A percentile compares a stretch with the other conserved stretches of the same genome.
phyloP scores from a whole-genome alignment of 1,140 invertebrate species.

The Macrotrachela quadricornifera region DNA sequence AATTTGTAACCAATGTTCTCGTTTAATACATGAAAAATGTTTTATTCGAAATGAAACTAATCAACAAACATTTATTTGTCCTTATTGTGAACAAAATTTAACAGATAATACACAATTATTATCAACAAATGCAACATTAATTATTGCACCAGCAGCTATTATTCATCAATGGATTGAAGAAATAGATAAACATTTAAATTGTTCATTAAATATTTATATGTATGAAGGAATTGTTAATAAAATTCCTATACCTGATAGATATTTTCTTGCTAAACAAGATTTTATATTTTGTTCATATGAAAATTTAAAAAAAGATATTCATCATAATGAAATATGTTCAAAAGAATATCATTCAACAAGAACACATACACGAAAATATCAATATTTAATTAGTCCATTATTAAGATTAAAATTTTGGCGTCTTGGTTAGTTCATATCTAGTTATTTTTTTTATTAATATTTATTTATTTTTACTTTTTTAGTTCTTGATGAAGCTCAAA shows the following conservation, averaged over 20 bases:
- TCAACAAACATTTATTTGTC: too few species aligned
- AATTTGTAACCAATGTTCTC: too few species aligned
- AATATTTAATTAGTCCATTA: conserved; percentile 32
- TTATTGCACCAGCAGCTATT: conserved; percentile 48
- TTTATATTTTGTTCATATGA: background rate
- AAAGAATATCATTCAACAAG: too few species aligned
- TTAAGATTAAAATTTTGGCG: conserved; percentile 50
- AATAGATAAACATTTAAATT: conserved; percentile 42
- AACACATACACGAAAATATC: too few species aligned
- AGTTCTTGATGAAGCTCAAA: conserved; percentile 53
- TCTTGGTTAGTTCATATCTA: conserved; percentile 13
- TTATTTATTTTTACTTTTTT: conserved; percentile 15
- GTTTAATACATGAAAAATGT: too few species aligned
- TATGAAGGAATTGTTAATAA: conserved; percentile 16
- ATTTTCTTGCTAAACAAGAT: background rate
- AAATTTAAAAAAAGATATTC: too few species aligned
- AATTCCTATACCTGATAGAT: too few species aligned
- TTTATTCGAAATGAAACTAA: too few species aligned
- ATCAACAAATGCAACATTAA: conserved; percentile 41
- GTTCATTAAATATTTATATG: background rate
- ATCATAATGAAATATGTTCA: too few species aligned
- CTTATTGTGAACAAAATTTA: background rate
- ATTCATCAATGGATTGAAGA: conserved; percentile 51
- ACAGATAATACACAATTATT: background rate
- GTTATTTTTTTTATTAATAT: background rate